Percentiles rank a stretch among this genome's conserved stretches.
Evolutionary conservation across 2,113 vertebrate species (phyloP).

Genomic region (Rynchops niger): DNA sequence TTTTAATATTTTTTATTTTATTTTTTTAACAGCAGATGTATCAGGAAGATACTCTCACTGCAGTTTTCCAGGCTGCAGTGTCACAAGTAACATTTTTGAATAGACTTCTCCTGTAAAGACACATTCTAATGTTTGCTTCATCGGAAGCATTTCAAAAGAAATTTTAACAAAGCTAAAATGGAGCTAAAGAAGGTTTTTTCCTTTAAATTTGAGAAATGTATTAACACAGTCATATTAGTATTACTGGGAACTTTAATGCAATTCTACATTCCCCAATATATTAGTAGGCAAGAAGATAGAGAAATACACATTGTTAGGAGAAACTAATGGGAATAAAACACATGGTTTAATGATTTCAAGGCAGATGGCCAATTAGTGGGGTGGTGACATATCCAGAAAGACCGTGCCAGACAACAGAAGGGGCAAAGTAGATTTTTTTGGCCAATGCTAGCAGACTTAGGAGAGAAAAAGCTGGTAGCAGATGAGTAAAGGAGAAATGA

Average conservation of each 20-base stretch:
- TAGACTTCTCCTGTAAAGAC: not conserved
- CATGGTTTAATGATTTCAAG: not conserved
- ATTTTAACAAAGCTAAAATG: not conserved
- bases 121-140: not conserved
- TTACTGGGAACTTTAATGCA: not conserved
- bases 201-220: not conserved
- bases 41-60: not conserved
- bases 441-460: not conserved
- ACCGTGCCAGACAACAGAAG: conserved; percentile 26
- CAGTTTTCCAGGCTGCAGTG: not conserved
- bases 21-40: not conserved
- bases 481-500: not conserved
- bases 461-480: not conserved
- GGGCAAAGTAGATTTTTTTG: not conserved
- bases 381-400: not conserved
- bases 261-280: not conserved
- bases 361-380: conserved; percentile 27
- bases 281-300: not conserved
- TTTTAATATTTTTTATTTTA: not conserved
- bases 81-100: not conserved
- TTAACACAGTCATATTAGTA: not conserved
- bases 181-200: not conserved
- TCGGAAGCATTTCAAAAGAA: not conserved
- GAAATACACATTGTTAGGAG: not conserved
- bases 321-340: not conserved